Evolutionary conservation across 2,888 invertebrate species (phyloP), one percentile per base, ranked within the genome.

Genomic region (Ferdinandea cuprea): DNA sequence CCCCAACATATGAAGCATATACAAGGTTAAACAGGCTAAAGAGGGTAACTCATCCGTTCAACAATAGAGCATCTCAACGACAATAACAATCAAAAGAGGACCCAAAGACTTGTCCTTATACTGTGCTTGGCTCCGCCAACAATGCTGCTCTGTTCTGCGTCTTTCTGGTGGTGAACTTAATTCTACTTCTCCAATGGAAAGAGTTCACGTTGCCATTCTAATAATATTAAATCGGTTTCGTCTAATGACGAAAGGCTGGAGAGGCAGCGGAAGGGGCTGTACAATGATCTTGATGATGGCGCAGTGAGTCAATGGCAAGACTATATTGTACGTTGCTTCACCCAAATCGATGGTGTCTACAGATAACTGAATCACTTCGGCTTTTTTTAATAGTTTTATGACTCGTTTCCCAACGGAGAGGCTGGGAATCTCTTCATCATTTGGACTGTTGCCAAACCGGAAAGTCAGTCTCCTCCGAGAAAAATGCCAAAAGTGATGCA

Each of bases 11-110:
- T 59, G 56, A 5, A 63, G 46, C 69, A 56, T 59, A 61, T 56
- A 83, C 77, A 77, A 83, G 71, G 72, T 78, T 78, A 83, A 83
- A 63, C 61, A 68, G 61, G 30, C 66, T 68, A 68, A 78, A 68
- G 72, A 78, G 72, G 68, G 54, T 72, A 72, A 72, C 78, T 78
- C 72, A 78, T 63, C 72, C 78, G 11, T 78, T 72, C 19, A 72
- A 72, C 78, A 78, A 83, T 72, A 56, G 81, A 66, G 61, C 68
- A 69, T 48, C 73, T n/a, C n/a, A n/a, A 73, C 42, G 42, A 68
- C 81, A 77, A 71, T 61, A 72, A 50, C 61, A 73, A 68, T 66
- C 66, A 66, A 76, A 59, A 52, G 72, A 63, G 46, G 63, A 78
- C 65, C 66, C 32, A 28, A 44, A 56, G 37, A 59, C 59, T 52